Base-by-base conservation (phyloP, 2,797 vertebrate species). In the Clarias laeviceps region DNA sequence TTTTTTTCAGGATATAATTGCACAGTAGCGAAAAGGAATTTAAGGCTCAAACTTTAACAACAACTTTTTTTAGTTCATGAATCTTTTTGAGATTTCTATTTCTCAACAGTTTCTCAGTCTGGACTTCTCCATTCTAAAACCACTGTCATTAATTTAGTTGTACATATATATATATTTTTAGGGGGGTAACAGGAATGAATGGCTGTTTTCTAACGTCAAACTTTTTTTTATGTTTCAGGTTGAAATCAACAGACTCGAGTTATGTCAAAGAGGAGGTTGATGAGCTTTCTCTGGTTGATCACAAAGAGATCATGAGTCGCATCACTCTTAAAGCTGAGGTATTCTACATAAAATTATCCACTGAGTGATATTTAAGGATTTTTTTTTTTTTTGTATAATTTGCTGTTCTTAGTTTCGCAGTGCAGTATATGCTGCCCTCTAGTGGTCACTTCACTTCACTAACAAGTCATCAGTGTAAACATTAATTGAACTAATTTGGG, bases 251-350 rank as follows among this genome's bases (percentile, higher is more conserved):
- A 18, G 95, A 96, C 65, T 91, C 91, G 0, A 92, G 90, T 4
- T 93, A 92, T 82, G 85, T 93, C 57, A 80, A 80, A 2, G 85
- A 89, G 29, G 89, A 98, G 14, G 95, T 96, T 1, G 98, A 99
- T 2, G 98, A 99, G 90, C 95, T 99, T 5, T 98, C 97, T 24
- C 96, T 99, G 66, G 96, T 98, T 0, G 97, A 99, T 92, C 98
- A 99, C 94, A 97, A 92, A 82, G 98, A 99, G 91, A 98, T 99
- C 54, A 99, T 99, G 97, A 91, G 94, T 79, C 95, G 97, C 88
- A 93, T 99, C 93, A 99, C 97, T 0, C 93, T 98, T 91, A 99
- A 99, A 92, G 96, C 98, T 86, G 97, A 98, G 95, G 98, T 99
- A 83, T 64, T 64, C 20, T 3, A 11, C 20, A 50, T 22, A 66